Base-by-base conservation (phyloP, 2,888 invertebrate genomes). In the Lysandra coridon region DNA sequence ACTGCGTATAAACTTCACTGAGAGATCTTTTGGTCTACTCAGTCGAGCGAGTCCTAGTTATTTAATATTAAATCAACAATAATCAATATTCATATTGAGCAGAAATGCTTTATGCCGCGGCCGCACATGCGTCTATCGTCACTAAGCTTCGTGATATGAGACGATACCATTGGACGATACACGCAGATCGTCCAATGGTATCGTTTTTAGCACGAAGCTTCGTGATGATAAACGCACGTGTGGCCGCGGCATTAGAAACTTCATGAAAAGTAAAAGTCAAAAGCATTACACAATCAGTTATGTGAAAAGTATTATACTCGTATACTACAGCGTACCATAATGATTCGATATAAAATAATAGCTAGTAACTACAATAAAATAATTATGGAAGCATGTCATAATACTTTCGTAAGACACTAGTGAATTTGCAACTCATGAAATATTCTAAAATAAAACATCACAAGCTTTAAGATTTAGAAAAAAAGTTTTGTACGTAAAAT, bases 301-400 rank as follows among this genome's bases (percentile, higher is more conserved):
- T 74, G 62, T 75, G 62, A 33, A 53, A 62, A 44, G 79, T 73
- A 44, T 44, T 69, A 78, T 75, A 79, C 74, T 57, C 23, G 74
- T 57, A 44, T 64, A 33, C 40, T 79, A 79, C 75, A 79, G 79
- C 75, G 62, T 79, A 62, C 57, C 79, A 75, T 74, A 79, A 79
- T 79, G 53, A 57, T 74, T 79, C 37, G 57, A 57, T 73, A 79
- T 73, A 64, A 69, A 30, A 78, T 37, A 23, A 73, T 5, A 23
- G n/a, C 73, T 49, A 62, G 33, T 69, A 49, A 12, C 23, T 14
- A 78, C 44, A 23, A 33, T 33, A 78, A 78, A 69, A 49, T 74
- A 37, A 60, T 60, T 40, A 49, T 57, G 73, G 73, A 74, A 79
- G 75, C 44, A 49, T 44, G 44, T 75, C 49, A 49, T 75, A 75